A percentile compares a stretch with the other conserved stretches of the same genome.
Evolutionary conservation across 2,797 vertebrate species (phyloP).

Genomic region (Phrynocephalus guinanensis): DNA sequence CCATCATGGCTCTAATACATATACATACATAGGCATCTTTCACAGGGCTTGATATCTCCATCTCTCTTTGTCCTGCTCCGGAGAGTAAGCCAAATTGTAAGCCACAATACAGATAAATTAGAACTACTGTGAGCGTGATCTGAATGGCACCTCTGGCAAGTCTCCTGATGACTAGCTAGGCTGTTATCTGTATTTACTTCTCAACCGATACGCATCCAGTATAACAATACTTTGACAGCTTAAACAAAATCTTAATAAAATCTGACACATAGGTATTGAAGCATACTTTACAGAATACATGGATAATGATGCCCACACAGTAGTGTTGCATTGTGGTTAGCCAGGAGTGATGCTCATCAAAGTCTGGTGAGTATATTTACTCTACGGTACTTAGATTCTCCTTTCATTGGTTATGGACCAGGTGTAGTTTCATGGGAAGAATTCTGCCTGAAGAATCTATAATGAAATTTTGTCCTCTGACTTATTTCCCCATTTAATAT

Average conservation of each 20-base stretch:
- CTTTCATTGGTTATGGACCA: background rate
- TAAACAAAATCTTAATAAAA: slow-evolving; percentile 59
- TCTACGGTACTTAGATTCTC: slow-evolving; percentile 30
- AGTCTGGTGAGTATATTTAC: slow-evolving; percentile 13
- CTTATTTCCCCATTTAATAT: background rate
- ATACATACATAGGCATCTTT: slow-evolving; percentile 14
- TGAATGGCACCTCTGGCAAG: slow-evolving; percentile 52
- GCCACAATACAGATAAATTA: slow-evolving; percentile 59
- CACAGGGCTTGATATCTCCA: background rate
- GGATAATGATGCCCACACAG: slow-evolving; percentile 46
- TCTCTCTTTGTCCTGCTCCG: slow-evolving; percentile 25
- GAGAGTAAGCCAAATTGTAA: slow-evolving; percentile 39
- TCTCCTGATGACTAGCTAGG: slow-evolving; percentile 64
- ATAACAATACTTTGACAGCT: slow-evolving; percentile 51
- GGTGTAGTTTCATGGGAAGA: background rate
- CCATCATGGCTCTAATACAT: background rate
- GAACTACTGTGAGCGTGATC: slow-evolving; percentile 51
- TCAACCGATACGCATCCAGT: slow-evolving; percentile 67
- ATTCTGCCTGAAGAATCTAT: background rate
- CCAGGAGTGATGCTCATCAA: slow-evolving; percentile 39
- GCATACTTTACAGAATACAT: slow-evolving; percentile 36
- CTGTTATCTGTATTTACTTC: slow-evolving; percentile 68
- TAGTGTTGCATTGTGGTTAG: slow-evolving; percentile 45
- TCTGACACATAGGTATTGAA: slow-evolving; percentile 65
- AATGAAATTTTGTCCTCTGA: background rate